phyloP scores from a whole-genome alignment of 92 coral and sea anemone species.

The Virgularia gustaviana region DNA sequence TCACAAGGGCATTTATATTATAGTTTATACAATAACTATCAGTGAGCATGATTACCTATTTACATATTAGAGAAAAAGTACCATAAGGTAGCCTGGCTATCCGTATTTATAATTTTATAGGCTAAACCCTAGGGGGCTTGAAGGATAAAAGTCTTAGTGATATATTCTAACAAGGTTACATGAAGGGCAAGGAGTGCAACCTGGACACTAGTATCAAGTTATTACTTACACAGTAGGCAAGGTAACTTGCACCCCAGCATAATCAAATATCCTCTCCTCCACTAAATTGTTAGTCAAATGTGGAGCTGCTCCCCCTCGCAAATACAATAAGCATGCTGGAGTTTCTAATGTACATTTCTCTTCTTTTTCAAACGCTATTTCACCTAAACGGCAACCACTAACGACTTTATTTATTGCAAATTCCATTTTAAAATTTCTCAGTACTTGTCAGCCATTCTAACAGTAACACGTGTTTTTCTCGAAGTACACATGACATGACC shows the following conservation, averaged over 20 bases:
- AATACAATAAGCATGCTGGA: slow-evolving; percentile 76
- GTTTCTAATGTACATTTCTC: slow-evolving; percentile 49
- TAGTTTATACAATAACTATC: no score
- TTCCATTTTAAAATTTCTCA: slow-evolving; percentile 12
- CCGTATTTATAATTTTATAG: no score
- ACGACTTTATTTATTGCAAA: slow-evolving; percentile 8
- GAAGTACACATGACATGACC: neutral
- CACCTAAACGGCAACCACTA: slow-evolving; percentile 21
- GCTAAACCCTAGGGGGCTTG: no score
- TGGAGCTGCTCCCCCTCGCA: slow-evolving; percentile 81
- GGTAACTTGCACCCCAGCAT: slow-evolving; percentile 62
- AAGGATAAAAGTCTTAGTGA: no score
- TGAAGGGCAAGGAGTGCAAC: no score
- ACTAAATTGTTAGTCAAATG: slow-evolving; percentile 61
- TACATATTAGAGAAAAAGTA: no score
- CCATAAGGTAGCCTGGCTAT: no score
- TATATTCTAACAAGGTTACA: no score
- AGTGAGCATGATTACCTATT: no score
- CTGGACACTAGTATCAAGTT: no score
- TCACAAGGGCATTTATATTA: no score
- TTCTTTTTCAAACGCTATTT: neutral
- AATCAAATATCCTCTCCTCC: slow-evolving; percentile 32
- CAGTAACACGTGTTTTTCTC: neutral
- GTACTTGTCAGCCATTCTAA: neutral
- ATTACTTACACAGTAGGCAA: slow-evolving; percentile 82